Base-by-base conservation (phyloP, 2,113 vertebrate species). In the Calyptommatus sinebrachiatus region DNA sequence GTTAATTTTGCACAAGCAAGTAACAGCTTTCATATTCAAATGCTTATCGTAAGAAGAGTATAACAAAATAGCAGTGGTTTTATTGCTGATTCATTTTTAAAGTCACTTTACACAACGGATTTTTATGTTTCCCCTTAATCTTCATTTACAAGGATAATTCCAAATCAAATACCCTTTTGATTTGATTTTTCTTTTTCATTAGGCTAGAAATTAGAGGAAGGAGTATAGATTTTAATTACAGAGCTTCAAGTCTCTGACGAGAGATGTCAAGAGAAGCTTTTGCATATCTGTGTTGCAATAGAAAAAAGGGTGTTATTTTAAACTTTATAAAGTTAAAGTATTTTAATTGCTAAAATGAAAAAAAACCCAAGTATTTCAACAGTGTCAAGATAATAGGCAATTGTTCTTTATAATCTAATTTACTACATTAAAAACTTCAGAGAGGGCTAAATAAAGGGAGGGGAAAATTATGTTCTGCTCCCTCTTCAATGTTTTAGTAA, bases 151-250 rank as follows among this genome's bases (percentile, higher is more conserved):
- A 28, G 5, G 21, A 29, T 35, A 22, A n/a, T 79, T 60, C 7
- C 24, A 6, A 12, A 1, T 57, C 21, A 63, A 72, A 78, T 28
- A 22, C 53, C 31, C 21, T 20, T 7, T 22, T 69, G 21, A 71
- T 71, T 7, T 48, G 61, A 81, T 65, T 89, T 73, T 78, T 57
- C 48, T 7, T 79, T 7, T 3, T 77, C 16, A 20, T 71, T 82
- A 65, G 72, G 79, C 73, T 62, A 77, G 65, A 50, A 2, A 14
- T 9, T 12, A 69, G 11, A 11, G 31, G 31, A 62, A 60, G n/a
- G 41, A 70, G 50, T 5, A 4, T 26, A 29, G 20, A 61, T 60
- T 28, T 26, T 22, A 68, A 45, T 10, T 5, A n/a, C n/a, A n/a
- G 10, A 41, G 41, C 20, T 14, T 12, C 67, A 65, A 10, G 8